A percentile compares a stretch with the other conserved stretches of the same genome.
phyloP scores from a whole-genome alignment of 2,888 invertebrate species.

The Gibbula magus region DNA sequence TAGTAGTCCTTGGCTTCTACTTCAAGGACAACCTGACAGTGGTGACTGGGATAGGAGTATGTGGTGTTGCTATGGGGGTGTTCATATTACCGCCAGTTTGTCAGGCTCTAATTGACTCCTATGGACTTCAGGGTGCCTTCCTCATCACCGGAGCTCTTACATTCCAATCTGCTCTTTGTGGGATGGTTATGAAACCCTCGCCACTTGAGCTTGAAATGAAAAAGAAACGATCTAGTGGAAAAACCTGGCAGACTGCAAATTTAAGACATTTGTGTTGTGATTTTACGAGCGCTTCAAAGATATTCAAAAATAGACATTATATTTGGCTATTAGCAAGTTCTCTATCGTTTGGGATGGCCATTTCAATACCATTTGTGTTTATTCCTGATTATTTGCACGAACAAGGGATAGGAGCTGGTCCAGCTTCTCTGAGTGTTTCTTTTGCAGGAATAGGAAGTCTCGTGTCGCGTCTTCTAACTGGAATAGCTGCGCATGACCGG shows the following conservation, averaged over 20 bases:
- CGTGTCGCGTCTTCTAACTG: neutral
- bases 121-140: conserved; percentile 16
- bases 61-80: neutral
- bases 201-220: neutral
- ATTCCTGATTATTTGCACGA: neutral
- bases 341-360: neutral
- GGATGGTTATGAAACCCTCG: neutral
- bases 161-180: neutral
- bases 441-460: neutral
- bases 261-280: too few species aligned
- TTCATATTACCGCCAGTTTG: neutral
- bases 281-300: too few species aligned
- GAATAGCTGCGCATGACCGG: neutral
- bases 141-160: conserved; percentile 12
- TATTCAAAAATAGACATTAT: neutral
- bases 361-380: neutral
- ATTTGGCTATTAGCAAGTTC: neutral
- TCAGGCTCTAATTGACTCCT: neutral
- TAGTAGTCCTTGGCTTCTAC: conserved; percentile 19
- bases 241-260: too few species aligned
- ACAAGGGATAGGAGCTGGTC: neutral
- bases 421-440: neutral
- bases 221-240: too few species aligned
- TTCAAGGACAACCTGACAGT: neutral
- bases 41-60: neutral